Conservation (phyloP, 2,797 vertebrate genomes). For the Hypotaenidia philippensis region DNA sequence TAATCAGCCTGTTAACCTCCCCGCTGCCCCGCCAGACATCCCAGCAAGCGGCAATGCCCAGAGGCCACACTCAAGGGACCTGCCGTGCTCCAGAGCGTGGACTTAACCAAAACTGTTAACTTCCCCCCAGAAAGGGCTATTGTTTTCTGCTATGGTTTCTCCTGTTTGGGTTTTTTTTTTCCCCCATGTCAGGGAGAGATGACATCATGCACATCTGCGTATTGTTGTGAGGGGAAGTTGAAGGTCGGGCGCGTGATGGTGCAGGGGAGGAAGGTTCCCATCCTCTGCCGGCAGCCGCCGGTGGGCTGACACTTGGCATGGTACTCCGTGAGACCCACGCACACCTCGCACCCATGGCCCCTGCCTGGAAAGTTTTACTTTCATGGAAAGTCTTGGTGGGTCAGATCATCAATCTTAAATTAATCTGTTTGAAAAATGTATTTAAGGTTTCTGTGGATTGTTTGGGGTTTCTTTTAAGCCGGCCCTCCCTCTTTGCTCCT, state of each 20-base stretch:
- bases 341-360: fast-evolving
- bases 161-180: not conserved
- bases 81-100: fast-evolving
- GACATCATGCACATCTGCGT: not conserved
- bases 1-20: not conserved
- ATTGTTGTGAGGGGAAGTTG: not conserved
- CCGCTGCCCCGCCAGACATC: fast-evolving
- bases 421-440: constrained; percentile 2
- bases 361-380: not conserved
- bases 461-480: not conserved
- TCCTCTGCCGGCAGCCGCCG: fast-evolving
- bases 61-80: fast-evolving
- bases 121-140: not conserved
- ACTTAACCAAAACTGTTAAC: not conserved
- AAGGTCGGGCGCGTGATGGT: fast-evolving
- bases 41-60: fast-evolving
- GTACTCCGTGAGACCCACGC: fast-evolving
- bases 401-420: not conserved
- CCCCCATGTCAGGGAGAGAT: not conserved
- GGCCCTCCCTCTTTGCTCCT: not conserved
- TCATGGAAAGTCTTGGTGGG: not conserved
- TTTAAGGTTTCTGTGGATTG: not conserved
- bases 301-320: not conserved
- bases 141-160: not conserved
- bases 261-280: not conserved